These are phyloP conservation scores for Myripristis jacobus DNA, from an alignment of 2,797 vertebrate genomes.

Conservation along the genomic window DNA sequence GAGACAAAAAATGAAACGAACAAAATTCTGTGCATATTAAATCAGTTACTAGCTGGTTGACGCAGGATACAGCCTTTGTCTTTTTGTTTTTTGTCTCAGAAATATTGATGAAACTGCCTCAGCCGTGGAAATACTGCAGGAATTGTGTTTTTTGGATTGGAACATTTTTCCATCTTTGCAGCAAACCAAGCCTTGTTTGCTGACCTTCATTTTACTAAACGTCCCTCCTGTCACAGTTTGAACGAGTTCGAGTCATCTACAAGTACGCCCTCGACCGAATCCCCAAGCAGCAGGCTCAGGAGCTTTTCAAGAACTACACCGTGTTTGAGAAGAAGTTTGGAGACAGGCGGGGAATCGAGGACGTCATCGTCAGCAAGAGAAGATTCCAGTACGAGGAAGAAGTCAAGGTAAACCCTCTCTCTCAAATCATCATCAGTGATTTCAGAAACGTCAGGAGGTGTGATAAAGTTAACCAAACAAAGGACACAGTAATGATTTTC, in stretches of 20 bases:
- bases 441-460: too few relatives aligned
- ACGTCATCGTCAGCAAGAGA: conserved; percentile 97
- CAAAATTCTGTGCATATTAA: too few relatives aligned
- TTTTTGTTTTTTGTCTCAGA: neutral
- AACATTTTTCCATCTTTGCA: too few relatives aligned
- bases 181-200: neutral
- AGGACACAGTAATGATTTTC: too few relatives aligned
- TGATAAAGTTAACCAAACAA: too few relatives aligned
- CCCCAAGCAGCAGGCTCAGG: conserved; percentile 94
- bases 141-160: neutral
- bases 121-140: neutral
- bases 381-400: conserved; percentile 99
- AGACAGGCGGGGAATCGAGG: conserved; percentile 95
- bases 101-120: too few relatives aligned
- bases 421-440: too few relatives aligned
- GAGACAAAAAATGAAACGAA: neutral
- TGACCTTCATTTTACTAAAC: neutral
- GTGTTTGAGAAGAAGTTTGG: conserved; percentile 99
- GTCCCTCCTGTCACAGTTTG: conserved; percentile 84
- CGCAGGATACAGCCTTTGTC: neutral
- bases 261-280: conserved; percentile 96
- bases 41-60: neutral
- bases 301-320: conserved; percentile 98
- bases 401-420: conserved; percentile 91
- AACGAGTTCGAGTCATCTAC: conserved; percentile 96